These are phyloP conservation scores for Craniophora ligustri DNA, from an alignment of 2,888 invertebrate species.

Conservation along the genomic window DNA sequence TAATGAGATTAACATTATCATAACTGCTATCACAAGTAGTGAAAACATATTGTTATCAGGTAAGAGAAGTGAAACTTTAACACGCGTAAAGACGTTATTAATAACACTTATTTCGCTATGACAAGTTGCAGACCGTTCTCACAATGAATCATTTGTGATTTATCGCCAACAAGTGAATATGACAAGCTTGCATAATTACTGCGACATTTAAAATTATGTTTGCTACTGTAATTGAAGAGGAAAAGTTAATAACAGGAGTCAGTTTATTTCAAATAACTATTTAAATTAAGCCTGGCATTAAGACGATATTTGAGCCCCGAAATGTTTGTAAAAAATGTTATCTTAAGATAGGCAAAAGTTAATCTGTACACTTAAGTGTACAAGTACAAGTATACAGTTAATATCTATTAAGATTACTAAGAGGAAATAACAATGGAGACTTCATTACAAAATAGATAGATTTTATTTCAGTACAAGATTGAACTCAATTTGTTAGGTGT, in stretches of 20 bases:
- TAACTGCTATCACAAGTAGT: slow-evolving; percentile 49
- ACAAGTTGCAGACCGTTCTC: slow-evolving; percentile 41
- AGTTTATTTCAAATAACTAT: slow-evolving; percentile 1
- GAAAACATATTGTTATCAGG: slow-evolving; percentile 29
- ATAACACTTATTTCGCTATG: slow-evolving; percentile 39
- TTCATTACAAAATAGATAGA: neutral
- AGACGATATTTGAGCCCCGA: neutral
- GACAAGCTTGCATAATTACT: slow-evolving; percentile 49
- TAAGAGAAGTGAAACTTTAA: slow-evolving; percentile 42
- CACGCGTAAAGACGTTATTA: slow-evolving; percentile 46
- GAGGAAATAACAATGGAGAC: neutral
- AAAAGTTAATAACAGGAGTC: slow-evolving; percentile 15
- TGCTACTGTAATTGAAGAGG: slow-evolving; percentile 19
- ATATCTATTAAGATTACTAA: neutral
- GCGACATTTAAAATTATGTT: slow-evolving; percentile 32
- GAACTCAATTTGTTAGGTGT: too few species aligned
- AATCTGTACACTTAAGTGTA: too few species aligned
- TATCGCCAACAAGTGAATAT: slow-evolving; percentile 47
- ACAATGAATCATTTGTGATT: slow-evolving; percentile 59
- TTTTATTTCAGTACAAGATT: neutral
- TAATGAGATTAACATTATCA: slow-evolving; percentile 61
- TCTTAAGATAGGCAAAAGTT: too few species aligned
- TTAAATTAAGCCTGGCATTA: slow-evolving; percentile 8
- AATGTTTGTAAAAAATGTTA: too few species aligned
- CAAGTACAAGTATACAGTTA: too few species aligned